These are phyloP conservation scores for Aythya baeri DNA, from an alignment of 2,113 vertebrate genomes.

Conservation along the genomic window DNA sequence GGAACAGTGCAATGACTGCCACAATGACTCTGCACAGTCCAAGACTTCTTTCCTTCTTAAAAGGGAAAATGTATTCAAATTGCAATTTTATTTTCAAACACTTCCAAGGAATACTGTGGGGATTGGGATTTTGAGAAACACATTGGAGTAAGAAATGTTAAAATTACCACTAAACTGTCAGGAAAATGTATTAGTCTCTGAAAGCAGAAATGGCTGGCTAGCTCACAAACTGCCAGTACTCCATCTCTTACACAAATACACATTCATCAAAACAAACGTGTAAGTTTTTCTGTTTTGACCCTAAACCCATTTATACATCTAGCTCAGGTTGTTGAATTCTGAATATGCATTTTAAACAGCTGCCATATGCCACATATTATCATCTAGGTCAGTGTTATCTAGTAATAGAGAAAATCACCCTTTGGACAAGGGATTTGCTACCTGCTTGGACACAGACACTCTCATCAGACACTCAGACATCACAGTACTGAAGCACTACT, in stretches of 20 bases:
- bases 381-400: rapidly evolving
- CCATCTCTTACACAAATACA: not conserved
- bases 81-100: not conserved
- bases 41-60: not conserved
- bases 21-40: not conserved
- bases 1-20: not conserved
- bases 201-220: not conserved
- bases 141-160: not conserved
- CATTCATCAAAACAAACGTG: not conserved
- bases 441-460: not conserved
- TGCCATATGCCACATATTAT: not conserved
- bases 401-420: not conserved
- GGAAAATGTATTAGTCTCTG: not conserved
- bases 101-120: not conserved
- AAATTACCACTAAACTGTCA: not conserved
- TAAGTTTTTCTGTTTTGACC: not conserved
- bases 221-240: not conserved
- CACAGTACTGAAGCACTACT: not conserved
- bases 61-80: not conserved
- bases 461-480: rapidly evolving
- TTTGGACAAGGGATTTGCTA: not conserved
- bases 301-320: not conserved
- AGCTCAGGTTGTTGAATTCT: not conserved
- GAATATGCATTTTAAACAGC: not conserved
- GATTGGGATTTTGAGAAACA: not conserved